Conservation (phyloP, 2,797 vertebrate species). For the Schizothorax lantsangensis region DNA sequence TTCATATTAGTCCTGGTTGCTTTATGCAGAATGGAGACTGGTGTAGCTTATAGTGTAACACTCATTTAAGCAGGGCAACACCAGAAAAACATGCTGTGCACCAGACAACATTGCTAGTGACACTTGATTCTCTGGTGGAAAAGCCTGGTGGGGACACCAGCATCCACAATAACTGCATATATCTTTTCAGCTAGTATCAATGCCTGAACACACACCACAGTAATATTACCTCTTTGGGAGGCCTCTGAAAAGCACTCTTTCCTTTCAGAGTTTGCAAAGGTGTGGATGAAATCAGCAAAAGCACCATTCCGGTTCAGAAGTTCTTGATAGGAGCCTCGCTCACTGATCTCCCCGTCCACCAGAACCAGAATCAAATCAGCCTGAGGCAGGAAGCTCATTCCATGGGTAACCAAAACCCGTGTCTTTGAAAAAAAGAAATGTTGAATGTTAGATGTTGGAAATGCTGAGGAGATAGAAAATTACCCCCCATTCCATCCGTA, state of each 20-base stretch:
- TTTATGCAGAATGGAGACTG: neutral
- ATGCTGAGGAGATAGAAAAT: neutral
- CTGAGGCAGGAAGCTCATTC: conserved; percentile 87
- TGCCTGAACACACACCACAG: neutral
- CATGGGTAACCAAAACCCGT: conserved; percentile 92
- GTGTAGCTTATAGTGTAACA: neutral
- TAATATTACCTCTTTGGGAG: conserved; percentile 78
- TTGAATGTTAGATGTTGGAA: conserved; percentile 54
- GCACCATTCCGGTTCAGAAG: conserved; percentile 86
- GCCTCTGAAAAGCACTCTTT: conserved; percentile 66
- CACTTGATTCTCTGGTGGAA: neutral
- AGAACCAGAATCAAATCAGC: conserved; percentile 90
- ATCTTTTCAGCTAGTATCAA: neutral
- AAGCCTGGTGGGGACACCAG: neutral
- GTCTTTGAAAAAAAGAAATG: conserved; percentile 79
- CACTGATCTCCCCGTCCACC: conserved; percentile 87
- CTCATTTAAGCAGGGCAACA: neutral
- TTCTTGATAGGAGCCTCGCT: conserved; percentile 92
- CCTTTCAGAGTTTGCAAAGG: conserved; percentile 76
- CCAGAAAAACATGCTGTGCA: neutral
- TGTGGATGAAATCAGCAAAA: conserved; percentile 89
- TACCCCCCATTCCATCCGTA: neutral
- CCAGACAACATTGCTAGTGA: neutral
- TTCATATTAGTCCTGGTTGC: neutral
- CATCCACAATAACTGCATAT: neutral